Evolutionary conservation across 2,888 invertebrate species (phyloP), one percentile per base, ranked within the genome.

Genomic region (Tachina lurida): DNA sequence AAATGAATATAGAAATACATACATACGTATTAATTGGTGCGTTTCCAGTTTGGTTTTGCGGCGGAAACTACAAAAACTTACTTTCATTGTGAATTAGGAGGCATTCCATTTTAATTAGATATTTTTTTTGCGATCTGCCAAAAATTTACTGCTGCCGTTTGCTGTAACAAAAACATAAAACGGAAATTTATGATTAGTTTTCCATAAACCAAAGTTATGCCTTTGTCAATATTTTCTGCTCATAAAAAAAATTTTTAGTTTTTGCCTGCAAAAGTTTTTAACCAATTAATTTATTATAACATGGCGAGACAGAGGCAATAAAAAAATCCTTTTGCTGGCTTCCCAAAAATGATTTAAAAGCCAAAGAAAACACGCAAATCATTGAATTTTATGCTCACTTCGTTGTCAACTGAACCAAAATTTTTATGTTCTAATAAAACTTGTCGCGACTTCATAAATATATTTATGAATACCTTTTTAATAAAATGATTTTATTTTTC

Each of bases 11-110:
- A 7, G 31, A 31, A 5, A 7, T 31, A 31, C 31, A 31, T 41
- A 65, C 43, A 71, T 70, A 62, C 13, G 22, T 47, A 71, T 63
- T 79, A 56, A 54, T 73, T 73, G 19, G 5, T 52, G 49, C 15
- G 63, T 73, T 45, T 56, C 45, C 3, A 17, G 39, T 7, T 41
- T n/a, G 60, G 12, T 43, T 62, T 62, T 56, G 22, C 54, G 75
- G 2, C 43, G 43, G 41, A 63, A 47, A 10, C 54, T 52, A 17
- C 17, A 10, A 17, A 54, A 19, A 19, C 12, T 54, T 54, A 19
- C 19, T 54, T 54, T 54, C 4, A 19, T 10, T 10, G 10, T 12
- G 19, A 52, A 49, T n/a, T 49, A n/a, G 15, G 5, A n/a, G 15
- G 5, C 1, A n/a, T 49, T 8, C n/a, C 39, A 2, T 60, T n/a